Percentiles rank a stretch among this genome's conserved stretches.
phyloP scores from a whole-genome alignment of 2,888 invertebrate species.

The Tetramorium bicarinatum region DNA sequence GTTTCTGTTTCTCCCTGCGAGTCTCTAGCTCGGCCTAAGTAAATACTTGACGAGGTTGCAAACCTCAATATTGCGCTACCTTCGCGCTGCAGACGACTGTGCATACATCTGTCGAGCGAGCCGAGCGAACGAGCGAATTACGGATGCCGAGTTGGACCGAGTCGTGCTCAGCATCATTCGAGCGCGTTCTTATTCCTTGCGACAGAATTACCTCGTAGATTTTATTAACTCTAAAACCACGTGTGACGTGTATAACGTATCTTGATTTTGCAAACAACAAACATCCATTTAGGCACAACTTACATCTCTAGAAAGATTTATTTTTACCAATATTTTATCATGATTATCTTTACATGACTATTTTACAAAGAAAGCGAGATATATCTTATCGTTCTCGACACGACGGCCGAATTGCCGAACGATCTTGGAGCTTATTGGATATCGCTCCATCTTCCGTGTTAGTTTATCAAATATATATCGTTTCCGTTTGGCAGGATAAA shows the following conservation, averaged over 20 bases:
- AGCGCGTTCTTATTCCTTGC: slow-evolving; percentile 8
- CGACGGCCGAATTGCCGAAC: slow-evolving; percentile 22
- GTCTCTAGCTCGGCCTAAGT: slow-evolving; percentile 63
- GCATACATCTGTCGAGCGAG: slow-evolving; percentile 55
- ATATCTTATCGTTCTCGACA: slow-evolving; percentile 36
- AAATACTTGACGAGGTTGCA: slow-evolving; percentile 70
- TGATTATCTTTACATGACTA: background rate
- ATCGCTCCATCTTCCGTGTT: slow-evolving; percentile 52
- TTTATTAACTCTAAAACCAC: slow-evolving; percentile 17
- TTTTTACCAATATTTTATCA: slow-evolving; percentile 13
- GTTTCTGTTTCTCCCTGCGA: slow-evolving; percentile 59
- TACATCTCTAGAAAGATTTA: background rate
- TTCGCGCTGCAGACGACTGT: slow-evolving; percentile 57
- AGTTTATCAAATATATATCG: slow-evolving; percentile 49
- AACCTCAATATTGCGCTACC: slow-evolving; percentile 54
- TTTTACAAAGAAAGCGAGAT: slow-evolving; percentile 26
- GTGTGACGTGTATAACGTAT: background rate
- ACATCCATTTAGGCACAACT: background rate
- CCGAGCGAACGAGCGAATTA: slow-evolving; percentile 15
- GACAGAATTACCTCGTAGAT: background rate
- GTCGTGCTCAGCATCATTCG: slow-evolving; percentile 32
- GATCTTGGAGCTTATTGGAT: slow-evolving; percentile 50
- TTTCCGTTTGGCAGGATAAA: slow-evolving; percentile 38
- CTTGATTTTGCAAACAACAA: background rate
- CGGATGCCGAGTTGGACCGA: slow-evolving; percentile 9